Percentiles rank a stretch among this genome's conserved stretches.
phyloP scores from a whole-genome alignment of 2,113 vertebrate species.

The Xyliphius kryptos region DNA sequence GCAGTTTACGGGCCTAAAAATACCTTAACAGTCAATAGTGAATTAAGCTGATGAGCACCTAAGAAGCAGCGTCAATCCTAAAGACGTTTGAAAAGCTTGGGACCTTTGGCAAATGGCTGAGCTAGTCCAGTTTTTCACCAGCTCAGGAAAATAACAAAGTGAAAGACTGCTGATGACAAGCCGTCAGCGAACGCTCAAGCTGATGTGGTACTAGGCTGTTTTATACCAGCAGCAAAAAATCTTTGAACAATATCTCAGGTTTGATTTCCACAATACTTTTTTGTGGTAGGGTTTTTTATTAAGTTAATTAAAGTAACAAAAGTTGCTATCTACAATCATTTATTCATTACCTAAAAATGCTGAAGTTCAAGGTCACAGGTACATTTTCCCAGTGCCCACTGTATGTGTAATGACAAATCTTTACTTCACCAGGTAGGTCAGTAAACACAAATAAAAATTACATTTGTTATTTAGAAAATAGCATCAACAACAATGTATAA shows the following conservation, averaged over 20 bases:
- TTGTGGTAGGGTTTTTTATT: too few species aligned
- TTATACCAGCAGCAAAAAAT: conserved; percentile 26
- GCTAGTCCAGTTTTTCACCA: conserved; percentile 44
- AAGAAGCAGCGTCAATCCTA: conserved; percentile 52
- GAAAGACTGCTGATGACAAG: conserved; percentile 44
- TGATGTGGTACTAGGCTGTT: conserved; percentile 33
- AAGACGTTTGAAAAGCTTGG: conserved; percentile 36
- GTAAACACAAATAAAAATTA: too few species aligned
- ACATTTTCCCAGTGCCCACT: not conserved
- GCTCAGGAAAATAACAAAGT: conserved; percentile 45
- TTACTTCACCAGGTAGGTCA: too few species aligned
- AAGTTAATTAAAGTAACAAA: conserved; percentile 18
- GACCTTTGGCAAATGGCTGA: conserved; percentile 48
- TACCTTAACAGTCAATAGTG: conserved; percentile 44
- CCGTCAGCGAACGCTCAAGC: conserved; percentile 4
- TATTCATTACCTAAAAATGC: not conserved
- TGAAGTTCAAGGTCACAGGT: not conserved
- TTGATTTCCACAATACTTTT: conserved; percentile 34
- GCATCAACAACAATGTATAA: too few species aligned
- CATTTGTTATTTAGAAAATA: too few species aligned
- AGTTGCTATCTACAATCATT: conserved; percentile 9
- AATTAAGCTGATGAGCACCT: conserved; percentile 45
- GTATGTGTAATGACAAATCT: too few species aligned
- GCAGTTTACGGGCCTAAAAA: conserved; percentile 21
- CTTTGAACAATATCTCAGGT: conserved; percentile 37